A percentile compares a stretch with the other conserved stretches of the same genome.
Conservation (phyloP, 2,888 invertebrate species). For the Tipula unca region DNA sequence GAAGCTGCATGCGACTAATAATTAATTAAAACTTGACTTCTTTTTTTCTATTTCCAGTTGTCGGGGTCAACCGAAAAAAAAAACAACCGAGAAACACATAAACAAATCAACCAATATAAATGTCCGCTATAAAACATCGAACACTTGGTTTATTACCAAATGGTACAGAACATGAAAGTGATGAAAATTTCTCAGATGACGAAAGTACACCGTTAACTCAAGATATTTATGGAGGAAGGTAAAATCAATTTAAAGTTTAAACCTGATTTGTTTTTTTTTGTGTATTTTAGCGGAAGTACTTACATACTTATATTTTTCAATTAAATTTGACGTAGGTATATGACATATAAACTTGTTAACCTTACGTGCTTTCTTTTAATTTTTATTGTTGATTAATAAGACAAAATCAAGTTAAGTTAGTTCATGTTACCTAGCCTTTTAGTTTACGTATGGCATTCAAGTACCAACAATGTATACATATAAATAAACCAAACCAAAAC, state of each 20-base stretch:
- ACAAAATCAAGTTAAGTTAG: background rate
- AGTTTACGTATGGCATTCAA: background rate
- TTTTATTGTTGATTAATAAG: slow-evolving; percentile 15
- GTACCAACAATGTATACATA: no score
- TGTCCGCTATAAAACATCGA: slow-evolving; percentile 57
- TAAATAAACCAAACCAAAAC: background rate
- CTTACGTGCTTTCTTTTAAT: slow-evolving; percentile 20
- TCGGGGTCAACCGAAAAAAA: background rate
- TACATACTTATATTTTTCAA: background rate
- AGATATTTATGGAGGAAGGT: slow-evolving; percentile 89
- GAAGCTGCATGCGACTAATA: no score
- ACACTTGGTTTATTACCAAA: slow-evolving; percentile 44
- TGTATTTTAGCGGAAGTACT: background rate
- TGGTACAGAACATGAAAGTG: slow-evolving; percentile 49
- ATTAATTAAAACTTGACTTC: background rate
- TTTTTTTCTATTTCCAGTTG: background rate
- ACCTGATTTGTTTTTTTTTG: background rate
- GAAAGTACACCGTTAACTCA: slow-evolving; percentile 80
- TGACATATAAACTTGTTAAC: background rate
- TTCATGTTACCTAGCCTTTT: background rate
- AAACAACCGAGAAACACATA: background rate
- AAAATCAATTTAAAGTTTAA: slow-evolving; percentile 32
- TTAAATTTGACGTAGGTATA: background rate
- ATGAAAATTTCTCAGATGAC: slow-evolving; percentile 75
- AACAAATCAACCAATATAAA: slow-evolving; percentile 30